phyloP scores from a whole-genome alignment of 1,140 invertebrate species.

The Anagrus nilaparvatae region DNA sequence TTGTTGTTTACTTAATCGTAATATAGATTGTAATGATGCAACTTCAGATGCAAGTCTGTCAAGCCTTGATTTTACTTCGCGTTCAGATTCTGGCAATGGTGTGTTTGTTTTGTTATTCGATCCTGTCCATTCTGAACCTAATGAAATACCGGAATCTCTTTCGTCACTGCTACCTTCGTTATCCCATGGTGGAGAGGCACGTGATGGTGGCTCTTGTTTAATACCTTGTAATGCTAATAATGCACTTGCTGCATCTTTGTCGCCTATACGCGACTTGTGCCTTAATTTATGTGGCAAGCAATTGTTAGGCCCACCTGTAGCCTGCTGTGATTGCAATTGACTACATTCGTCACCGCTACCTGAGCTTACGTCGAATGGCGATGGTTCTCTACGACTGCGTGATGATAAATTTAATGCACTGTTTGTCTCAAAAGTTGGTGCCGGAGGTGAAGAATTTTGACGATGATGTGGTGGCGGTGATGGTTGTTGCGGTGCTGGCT shows the following conservation, averaged over 20 bases:
- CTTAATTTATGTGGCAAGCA: slow-evolving; percentile 78
- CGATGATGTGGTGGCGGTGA: slow-evolving; percentile 33
- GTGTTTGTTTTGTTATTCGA: slow-evolving; percentile 17
- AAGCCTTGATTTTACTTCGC: slow-evolving; percentile 73
- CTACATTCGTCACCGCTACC: slow-evolving; percentile 59
- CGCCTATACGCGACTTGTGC: slow-evolving; percentile 83
- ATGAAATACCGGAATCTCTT: slow-evolving; percentile 75
- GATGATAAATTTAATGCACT: slow-evolving; percentile 54
- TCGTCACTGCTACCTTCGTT: slow-evolving; percentile 76
- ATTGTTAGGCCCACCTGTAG: slow-evolving; percentile 41
- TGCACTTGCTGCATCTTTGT: slow-evolving; percentile 74
- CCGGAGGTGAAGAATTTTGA: slow-evolving; percentile 40
- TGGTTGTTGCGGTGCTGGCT: slow-evolving; percentile 17
- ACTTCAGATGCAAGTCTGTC: slow-evolving; percentile 84
- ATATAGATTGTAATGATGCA: slow-evolving; percentile 72
- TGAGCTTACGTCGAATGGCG: slow-evolving; percentile 58
- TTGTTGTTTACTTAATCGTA: slow-evolving; percentile 41
- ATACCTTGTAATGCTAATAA: slow-evolving; percentile 69
- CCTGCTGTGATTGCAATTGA: slow-evolving; percentile 36
- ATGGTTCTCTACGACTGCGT: slow-evolving; percentile 41
- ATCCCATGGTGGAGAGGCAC: slow-evolving; percentile 72
- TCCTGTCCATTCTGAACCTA: slow-evolving; percentile 57
- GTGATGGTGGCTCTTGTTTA: slow-evolving; percentile 73
- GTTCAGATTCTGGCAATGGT: slow-evolving; percentile 50
- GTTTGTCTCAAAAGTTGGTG: slow-evolving; percentile 41